Evolutionary conservation across 1,140 invertebrate genomes (phyloP), one percentile per base, ranked within the genome.

Genomic region (Drosophila miranda): DNA sequence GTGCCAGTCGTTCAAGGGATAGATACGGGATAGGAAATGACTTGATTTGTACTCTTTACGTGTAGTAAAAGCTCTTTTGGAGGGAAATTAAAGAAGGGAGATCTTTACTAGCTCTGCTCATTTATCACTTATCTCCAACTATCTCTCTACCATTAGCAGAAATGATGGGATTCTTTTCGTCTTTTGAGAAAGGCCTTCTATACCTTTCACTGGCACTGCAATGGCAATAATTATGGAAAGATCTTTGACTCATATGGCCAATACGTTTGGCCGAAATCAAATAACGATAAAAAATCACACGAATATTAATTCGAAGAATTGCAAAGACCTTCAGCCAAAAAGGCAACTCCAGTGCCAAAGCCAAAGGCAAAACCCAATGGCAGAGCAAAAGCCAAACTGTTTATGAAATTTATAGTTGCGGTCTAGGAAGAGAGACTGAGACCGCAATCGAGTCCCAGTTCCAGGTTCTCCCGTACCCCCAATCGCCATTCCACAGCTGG

Each of bases 231-330:
- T 78, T 70, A 70, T 48, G 55, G 45, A 19, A 43, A 56, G 34
- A 64, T 61, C 59, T 82, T 61, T 70, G 70, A 74, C 56, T 56
- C 41, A 43, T 19, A 68, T 41, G 53, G 30, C 21, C 38, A 70
- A 68, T 76, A 82, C 70, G 75, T 83, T 80, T 78, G 76, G 69
- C 46, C 58, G 79, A 83, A 83, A 84, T 83, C 83, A 86, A 87
- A 87, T 79, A 86, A 72, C 87, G 82, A 89, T 89, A 89, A 89
- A 84, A 89, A 87, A 89, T 87, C 87, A 83, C 78, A 89, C 87
- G 82, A 89, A 87, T 87, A 80, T 80, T 89, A 82, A 87, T 89
- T 89, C 87, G 76, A 42, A 71, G 86, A 89, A 89, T 70, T 75
- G 61, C 76, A 67, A 74, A 88, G 83, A 78, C 83, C 83, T 83